Conservation (phyloP, 2,888 invertebrate species). For the Amorpha juglandis region DNA sequence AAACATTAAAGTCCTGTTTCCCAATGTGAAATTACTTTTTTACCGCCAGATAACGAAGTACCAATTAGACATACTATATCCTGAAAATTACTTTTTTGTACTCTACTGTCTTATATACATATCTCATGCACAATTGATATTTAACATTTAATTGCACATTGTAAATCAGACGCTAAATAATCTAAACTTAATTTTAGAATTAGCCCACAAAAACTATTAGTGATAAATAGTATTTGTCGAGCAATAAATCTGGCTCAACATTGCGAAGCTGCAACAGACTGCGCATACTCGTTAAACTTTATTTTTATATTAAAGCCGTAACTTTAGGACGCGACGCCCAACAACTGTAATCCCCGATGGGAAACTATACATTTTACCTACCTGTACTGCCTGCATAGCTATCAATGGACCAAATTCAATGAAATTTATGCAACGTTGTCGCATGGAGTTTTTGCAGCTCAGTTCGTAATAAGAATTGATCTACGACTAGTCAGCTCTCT, state of each 20-base stretch:
- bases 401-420: slow-evolving; percentile 18
- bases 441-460: background rate
- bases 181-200: no score
- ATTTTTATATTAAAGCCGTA: slow-evolving; percentile 81
- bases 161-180: no score
- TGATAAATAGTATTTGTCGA: slow-evolving; percentile 65
- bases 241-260: slow-evolving; percentile 79
- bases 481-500: background rate
- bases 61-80: no score
- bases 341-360: slow-evolving; percentile 70
- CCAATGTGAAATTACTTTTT: no score
- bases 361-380: slow-evolving; percentile 58
- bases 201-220: slow-evolving; percentile 63
- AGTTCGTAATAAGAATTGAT: background rate
- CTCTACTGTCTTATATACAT: no score
- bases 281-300: slow-evolving; percentile 78
- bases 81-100: no score
- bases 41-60: no score
- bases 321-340: slow-evolving; percentile 66
- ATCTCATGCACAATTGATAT: no score
- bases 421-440: background rate
- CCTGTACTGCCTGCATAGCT: background rate
- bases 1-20: no score
- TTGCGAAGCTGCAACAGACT: slow-evolving; percentile 72
- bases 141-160: no score